A percentile compares a stretch with the other conserved stretches of the same genome.
Conservation (phyloP, 1,140 invertebrate genomes). For the Zophobas morio region DNA sequence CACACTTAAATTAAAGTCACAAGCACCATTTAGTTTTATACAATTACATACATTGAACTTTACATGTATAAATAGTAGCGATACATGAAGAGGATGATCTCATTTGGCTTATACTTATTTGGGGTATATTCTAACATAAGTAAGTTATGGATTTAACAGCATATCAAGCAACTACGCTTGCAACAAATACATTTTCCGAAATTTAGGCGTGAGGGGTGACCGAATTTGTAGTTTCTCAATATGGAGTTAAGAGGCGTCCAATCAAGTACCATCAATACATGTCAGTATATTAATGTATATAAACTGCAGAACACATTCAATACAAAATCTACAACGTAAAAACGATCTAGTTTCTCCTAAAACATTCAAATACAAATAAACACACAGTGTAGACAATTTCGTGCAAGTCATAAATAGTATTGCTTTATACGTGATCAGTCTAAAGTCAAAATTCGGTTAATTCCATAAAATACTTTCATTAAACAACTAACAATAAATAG, state of each 20-base stretch:
- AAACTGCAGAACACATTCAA: slow-evolving; percentile 49
- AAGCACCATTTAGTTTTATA: slow-evolving; percentile 58
- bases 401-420: slow-evolving; percentile 56
- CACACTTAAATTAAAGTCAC: slow-evolving; percentile 55
- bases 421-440: slow-evolving; percentile 60
- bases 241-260: slow-evolving; percentile 30
- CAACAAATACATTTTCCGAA: slow-evolving; percentile 9
- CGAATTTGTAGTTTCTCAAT: slow-evolving; percentile 34
- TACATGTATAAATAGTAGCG: slow-evolving; percentile 56
- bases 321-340: slow-evolving; percentile 52
- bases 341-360: slow-evolving; percentile 43
- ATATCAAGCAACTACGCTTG: slow-evolving; percentile 42
- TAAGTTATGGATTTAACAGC: slow-evolving; percentile 52
- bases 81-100: slow-evolving; percentile 48
- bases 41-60: slow-evolving; percentile 56
- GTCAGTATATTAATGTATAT: slow-evolving; percentile 16
- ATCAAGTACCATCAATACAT: slow-evolving; percentile 35
- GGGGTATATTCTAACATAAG: slow-evolving; percentile 52
- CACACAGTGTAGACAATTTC: slow-evolving; percentile 47
- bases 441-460: slow-evolving; percentile 61
- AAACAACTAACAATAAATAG: slow-evolving; percentile 57
- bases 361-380: slow-evolving; percentile 56
- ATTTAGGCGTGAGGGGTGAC: not conserved
- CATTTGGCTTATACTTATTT: slow-evolving; percentile 57
- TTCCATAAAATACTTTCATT: slow-evolving; percentile 56